Evolutionary conservation across 2,113 vertebrate species (phyloP), one percentile per base, ranked within the genome.

Genomic region (Eurypyga helias): DNA sequence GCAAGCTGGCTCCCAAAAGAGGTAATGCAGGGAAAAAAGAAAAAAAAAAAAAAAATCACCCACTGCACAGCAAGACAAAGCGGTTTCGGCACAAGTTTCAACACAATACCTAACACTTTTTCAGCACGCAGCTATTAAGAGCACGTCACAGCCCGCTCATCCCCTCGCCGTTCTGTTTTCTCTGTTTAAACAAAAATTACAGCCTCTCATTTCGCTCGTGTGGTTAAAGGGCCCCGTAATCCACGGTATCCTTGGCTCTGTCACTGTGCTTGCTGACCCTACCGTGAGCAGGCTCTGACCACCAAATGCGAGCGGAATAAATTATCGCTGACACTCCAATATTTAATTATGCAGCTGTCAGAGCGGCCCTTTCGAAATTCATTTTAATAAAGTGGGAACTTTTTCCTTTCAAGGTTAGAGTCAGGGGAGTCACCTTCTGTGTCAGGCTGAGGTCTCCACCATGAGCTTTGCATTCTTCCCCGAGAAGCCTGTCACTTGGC

Each of bases 311-410:
- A 98, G 98, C 96, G 88, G 99, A 99, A 99, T 99, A 99, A 99
- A 99, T 99, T 99, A 99, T 99, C 98, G 98, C 99, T 99, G 99
- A 99, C 99, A 99, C 99, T 99, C 99, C 98, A 98, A 99, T 98
- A 99, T 99, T 99, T 99, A 99, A 99, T 99, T 99, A 99, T 99
- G 99, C 99, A 98, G 99, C 99, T 99, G 99, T 99, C 99, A 99
- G 99, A 98, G 98, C 92, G 96, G 97, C 98, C 99, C 99, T 98
- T 98, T 99, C 98, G 99, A 99, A 99, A 99, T 99, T 99, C 99
- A 99, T 99, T 99, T 99, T 99, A 99, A 99, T 99, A 99, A 99
- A 99, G 98, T 99, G 97, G 98, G 98, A 98, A 98, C 99, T 99
- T 99, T 97, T 98, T 98, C 98, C 97, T 98, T 98, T 98, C 99